Base-by-base conservation (phyloP, 2,797 vertebrate genomes). In the Masticophis lateralis region DNA sequence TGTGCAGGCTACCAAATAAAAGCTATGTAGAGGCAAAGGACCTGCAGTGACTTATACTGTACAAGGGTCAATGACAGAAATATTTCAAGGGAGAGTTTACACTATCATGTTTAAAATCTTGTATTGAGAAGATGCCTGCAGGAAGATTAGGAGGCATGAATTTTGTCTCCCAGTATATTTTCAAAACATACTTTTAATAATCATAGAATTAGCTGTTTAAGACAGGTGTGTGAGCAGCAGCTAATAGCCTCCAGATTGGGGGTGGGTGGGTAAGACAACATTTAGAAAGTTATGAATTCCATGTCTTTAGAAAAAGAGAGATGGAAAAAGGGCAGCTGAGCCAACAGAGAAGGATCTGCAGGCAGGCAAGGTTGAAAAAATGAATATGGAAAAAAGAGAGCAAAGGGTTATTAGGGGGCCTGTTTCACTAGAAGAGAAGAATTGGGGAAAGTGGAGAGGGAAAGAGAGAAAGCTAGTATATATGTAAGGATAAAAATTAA, bases 151-250 rank as follows among this genome's bases (percentile, higher is more conserved):
- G 66, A 10, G 51, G 91, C 51, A 5, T 90, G 32, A 91, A 60
- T 37, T 92, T 96, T 93, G 60, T 93, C 94, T 61, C 4, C 8
- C 60, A 66, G 0, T 0, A 16, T 94, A 91, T 51, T 96, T 96
- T 96, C 79, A 91, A 96, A 94, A 55, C 0, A 0, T 57, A 18
- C 5, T 11, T 93, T 89, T 92, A 95, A 94, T 88, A 90, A 93
- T 63, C 11, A 11, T 55, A 74, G 92, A 25, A 88, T 92, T 86
- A n/a, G 2, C 28, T 95, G 90, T 63, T 89, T n/a, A 47, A 95
- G 43, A 56, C 94, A 96, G 91, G 89, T 96, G 90, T 32, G 12
- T 74, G 37, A 93, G 27, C 56, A 95, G 51, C 53, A 12, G 28
- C n/a, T 28, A 43, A 12, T 57, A 2, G 59, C 83, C 22, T 95